Percentiles rank a stretch among this genome's conserved stretches.
Evolutionary conservation across 35 echinoderm and acorn worm genomes (phyloP).

Genomic region (Stichopus chloronotus): DNA sequence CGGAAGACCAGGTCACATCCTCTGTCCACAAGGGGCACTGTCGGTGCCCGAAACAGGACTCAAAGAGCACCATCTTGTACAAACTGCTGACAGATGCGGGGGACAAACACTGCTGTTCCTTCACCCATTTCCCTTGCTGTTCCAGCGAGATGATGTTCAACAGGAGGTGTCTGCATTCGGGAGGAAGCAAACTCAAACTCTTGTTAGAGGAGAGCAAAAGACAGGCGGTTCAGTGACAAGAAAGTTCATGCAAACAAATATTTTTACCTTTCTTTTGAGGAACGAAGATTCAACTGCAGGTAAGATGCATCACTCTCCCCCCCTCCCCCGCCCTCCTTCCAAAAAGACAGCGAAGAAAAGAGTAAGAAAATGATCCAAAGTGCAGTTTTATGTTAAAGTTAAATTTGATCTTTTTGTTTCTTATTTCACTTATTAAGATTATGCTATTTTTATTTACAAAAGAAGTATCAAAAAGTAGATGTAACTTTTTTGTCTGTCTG

Average conservation of each 20-base stretch:
- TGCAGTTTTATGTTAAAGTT: no score
- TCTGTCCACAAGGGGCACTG: conserved; percentile 55
- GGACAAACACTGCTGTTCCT: conserved; percentile 48
- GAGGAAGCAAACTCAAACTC: conserved; percentile 87
- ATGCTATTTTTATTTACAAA: no score
- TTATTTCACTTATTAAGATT: no score
- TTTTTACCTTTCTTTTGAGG: conserved; percentile 27
- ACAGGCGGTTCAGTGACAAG: conserved; percentile 54
- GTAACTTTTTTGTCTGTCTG: no score
- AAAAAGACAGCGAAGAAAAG: no score
- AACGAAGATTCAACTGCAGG: background rate
- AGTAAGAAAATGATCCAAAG: no score
- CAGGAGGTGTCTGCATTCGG: conserved; percentile 51
- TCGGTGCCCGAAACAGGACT: conserved; percentile 84
- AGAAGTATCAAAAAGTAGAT: no score
- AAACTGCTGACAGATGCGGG: conserved; percentile 71
- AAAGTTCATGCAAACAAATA: background rate
- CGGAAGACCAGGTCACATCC: background rate
- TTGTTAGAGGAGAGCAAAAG: conserved; percentile 87
- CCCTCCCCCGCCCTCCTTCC: no score
- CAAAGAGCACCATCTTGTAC: conserved; percentile 95
- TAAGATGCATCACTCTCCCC: background rate
- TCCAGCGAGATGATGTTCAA: conserved; percentile 54
- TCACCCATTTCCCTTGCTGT: conserved; percentile 61
- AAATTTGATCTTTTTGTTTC: no score